Percentiles rank a stretch among this genome's conserved stretches.
These are phyloP conservation scores for Tringa solitaria DNA, from an alignment of 2,113 vertebrate species.

Conservation along the genomic window DNA sequence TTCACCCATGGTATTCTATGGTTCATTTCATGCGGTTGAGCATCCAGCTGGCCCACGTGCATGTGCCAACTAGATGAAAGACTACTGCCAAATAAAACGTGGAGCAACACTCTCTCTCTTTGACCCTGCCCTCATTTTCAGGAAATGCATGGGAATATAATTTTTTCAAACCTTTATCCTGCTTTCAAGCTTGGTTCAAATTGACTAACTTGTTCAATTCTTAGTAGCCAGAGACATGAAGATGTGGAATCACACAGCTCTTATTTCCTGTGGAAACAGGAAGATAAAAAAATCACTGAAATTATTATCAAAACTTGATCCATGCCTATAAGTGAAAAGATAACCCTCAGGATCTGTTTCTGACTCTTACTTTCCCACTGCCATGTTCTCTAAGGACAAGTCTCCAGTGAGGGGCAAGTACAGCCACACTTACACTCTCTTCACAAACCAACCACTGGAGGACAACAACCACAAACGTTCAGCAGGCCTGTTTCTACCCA, in stretches of 20 bases:
- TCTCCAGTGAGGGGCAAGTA: accelerated
- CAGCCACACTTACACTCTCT: accelerated
- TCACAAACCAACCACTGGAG: neutral
- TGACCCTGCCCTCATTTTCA: neutral
- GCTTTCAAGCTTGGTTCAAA: neutral
- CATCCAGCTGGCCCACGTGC: accelerated
- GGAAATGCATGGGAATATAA: neutral
- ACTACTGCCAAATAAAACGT: neutral
- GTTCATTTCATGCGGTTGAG: accelerated
- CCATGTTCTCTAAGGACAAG: neutral
- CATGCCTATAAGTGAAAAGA: neutral
- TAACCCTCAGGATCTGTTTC: neutral
- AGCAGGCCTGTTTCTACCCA: neutral
- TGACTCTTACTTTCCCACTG: accelerated
- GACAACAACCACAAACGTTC: neutral
- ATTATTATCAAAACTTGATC: neutral
- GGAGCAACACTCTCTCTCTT: neutral
- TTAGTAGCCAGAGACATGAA: neutral
- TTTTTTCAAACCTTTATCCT: neutral
- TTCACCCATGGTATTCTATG: neutral
- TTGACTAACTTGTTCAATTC: neutral
- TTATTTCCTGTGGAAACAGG: neutral
- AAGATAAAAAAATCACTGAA: neutral
- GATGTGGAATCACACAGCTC: neutral
- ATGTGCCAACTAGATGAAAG: neutral